Evolutionary conservation across 2,113 vertebrate genomes (phyloP).

Genomic region (Phylloscopus whistleri): DNA sequence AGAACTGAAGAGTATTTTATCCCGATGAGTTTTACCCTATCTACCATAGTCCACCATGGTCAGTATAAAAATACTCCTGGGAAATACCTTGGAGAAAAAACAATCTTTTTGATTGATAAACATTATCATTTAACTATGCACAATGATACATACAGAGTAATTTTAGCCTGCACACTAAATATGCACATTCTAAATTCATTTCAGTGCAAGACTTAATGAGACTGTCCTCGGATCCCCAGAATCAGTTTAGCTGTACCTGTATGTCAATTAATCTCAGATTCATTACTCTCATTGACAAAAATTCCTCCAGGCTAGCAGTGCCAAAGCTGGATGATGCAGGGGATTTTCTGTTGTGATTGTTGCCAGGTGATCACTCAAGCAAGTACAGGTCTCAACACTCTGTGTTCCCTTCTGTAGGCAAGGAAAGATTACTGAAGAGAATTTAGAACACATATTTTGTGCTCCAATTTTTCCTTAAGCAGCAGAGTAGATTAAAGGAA

Average conservation of each 20-base stretch:
- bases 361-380: not conserved
- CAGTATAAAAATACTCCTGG: not conserved
- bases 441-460: not conserved
- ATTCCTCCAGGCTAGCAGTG: not conserved
- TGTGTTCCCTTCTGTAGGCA: not conserved
- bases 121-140: not conserved
- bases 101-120: not conserved
- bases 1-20: not conserved
- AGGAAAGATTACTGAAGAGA: not conserved
- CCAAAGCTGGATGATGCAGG: not conserved
- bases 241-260: not conserved
- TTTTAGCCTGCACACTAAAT: not conserved
- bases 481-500: not conserved
- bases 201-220: not conserved
- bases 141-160: not conserved
- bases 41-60: not conserved
- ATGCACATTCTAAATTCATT: not conserved
- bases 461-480: not conserved
- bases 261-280: not conserved
- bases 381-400: not conserved
- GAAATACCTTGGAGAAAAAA: not conserved
- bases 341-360: not conserved
- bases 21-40: not conserved
- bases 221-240: not conserved
- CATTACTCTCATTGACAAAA: not conserved